phyloP scores from a whole-genome alignment of 2,113 vertebrate genomes.

The Suricata suricatta region DNA sequence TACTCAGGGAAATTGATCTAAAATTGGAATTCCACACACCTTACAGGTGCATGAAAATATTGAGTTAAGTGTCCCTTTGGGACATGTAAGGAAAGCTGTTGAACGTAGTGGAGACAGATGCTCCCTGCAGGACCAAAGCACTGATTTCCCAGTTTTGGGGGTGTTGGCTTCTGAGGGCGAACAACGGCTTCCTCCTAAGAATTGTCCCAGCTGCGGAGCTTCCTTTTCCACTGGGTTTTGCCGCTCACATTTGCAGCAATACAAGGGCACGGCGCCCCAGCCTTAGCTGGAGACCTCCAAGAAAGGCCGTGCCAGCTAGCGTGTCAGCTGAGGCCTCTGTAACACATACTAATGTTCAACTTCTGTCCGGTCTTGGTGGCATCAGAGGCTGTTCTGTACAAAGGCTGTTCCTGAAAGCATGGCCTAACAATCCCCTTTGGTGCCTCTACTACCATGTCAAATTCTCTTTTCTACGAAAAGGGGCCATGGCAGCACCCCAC shows the following conservation, averaged over 20 bases:
- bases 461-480: not conserved
- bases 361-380: not conserved
- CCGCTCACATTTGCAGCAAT: not conserved
- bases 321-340: not conserved
- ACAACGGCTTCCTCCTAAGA: not conserved
- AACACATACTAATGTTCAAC: not conserved
- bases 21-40: not conserved
- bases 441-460: not conserved
- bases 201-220: not conserved
- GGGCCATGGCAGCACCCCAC: not conserved
- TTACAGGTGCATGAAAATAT: accelerated
- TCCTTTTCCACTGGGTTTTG: not conserved
- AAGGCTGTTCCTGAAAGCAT: not conserved
- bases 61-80: not conserved
- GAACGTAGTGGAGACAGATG: not conserved
- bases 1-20: not conserved
- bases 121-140: accelerated
- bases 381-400: not conserved
- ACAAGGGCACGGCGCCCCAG: accelerated
- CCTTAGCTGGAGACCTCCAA: not conserved
- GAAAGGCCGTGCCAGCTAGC: not conserved
- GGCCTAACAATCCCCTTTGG: too few relatives aligned
- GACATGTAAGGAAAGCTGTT: not conserved
- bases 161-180: not conserved
- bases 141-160: not conserved